phyloP scores from a whole-genome alignment of 2,888 invertebrate species.

The Rhagium mordax region DNA sequence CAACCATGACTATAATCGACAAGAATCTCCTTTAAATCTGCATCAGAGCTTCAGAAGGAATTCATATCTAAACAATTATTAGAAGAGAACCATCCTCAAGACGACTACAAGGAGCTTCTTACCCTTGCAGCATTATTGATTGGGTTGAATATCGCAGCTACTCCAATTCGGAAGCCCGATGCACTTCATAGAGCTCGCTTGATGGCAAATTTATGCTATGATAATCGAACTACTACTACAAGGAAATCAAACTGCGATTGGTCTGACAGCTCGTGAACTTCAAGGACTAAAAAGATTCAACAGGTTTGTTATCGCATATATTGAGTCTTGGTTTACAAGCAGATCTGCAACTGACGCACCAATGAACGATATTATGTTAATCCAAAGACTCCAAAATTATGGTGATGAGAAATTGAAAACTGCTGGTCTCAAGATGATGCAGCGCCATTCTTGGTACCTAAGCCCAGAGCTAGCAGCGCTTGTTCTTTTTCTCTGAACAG shows the following conservation, averaged over 20 bases:
- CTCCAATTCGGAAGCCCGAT: not conserved
- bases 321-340: not conserved
- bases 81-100: not conserved
- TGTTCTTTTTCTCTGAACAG: not conserved
- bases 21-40: not conserved
- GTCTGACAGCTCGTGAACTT: not conserved
- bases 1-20: not conserved
- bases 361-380: not conserved
- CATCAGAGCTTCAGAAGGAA: not conserved
- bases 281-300: not conserved
- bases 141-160: not conserved
- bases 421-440: not conserved
- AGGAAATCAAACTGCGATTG: not conserved
- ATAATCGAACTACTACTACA: not conserved
- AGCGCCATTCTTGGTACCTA: not conserved
- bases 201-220: not conserved
- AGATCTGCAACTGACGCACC: not conserved
- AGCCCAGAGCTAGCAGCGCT: not conserved
- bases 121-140: slow-evolving; percentile 1
- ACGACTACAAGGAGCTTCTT: slow-evolving; percentile 4
- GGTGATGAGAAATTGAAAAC: not conserved
- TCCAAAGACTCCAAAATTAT: not conserved
- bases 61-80: slow-evolving; percentile 1
- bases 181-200: not conserved
- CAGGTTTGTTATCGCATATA: not conserved